A percentile compares a stretch with the other conserved stretches of the same genome.
Evolutionary conservation across 2,113 vertebrate genomes (phyloP).

Genomic region (Larimichthys crocea): DNA sequence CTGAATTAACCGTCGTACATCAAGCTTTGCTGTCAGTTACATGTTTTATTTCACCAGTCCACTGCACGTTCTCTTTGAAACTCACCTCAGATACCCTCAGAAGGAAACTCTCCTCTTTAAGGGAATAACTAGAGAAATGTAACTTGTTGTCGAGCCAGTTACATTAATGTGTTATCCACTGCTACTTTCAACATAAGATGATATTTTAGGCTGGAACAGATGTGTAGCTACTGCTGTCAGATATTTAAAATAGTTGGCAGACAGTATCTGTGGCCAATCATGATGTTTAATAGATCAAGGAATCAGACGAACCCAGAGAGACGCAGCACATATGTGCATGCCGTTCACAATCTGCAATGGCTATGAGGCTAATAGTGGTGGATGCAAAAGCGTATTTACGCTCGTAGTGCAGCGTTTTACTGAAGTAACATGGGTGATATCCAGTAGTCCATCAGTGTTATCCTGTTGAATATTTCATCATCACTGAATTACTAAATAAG

Average conservation of each 20-base stretch:
- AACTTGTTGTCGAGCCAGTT: neutral
- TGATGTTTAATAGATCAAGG: conserved; percentile 62
- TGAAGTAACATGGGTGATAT: neutral
- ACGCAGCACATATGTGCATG: conserved; percentile 45
- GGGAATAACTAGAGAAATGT: neutral
- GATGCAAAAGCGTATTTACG: conserved; percentile 12
- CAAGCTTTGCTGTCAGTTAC: conserved; percentile 15
- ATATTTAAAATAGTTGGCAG: conserved; percentile 3
- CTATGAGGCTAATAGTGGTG: conserved; percentile 11
- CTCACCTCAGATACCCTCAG: neutral
- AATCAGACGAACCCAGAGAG: conserved; percentile 18
- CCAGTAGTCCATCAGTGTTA: conserved; percentile 1
- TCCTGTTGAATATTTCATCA: conserved; percentile 9
- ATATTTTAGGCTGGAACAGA: conserved; percentile 19
- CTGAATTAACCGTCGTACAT: conserved; percentile 4
- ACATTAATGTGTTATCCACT: neutral
- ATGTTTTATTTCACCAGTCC: conserved; percentile 1
- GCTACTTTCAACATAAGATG: neutral
- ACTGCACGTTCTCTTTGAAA: neutral
- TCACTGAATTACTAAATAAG: neutral
- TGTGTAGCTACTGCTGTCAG: neutral
- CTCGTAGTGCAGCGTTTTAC: neutral
- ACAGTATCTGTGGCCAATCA: conserved; percentile 5
- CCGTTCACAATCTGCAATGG: conserved; percentile 30
- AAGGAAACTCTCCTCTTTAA: conserved; percentile 4